Percentiles rank a stretch among this genome's conserved stretches.
phyloP scores from a whole-genome alignment of 2,113 vertebrate species.

The Tonatia bakeri region DNA sequence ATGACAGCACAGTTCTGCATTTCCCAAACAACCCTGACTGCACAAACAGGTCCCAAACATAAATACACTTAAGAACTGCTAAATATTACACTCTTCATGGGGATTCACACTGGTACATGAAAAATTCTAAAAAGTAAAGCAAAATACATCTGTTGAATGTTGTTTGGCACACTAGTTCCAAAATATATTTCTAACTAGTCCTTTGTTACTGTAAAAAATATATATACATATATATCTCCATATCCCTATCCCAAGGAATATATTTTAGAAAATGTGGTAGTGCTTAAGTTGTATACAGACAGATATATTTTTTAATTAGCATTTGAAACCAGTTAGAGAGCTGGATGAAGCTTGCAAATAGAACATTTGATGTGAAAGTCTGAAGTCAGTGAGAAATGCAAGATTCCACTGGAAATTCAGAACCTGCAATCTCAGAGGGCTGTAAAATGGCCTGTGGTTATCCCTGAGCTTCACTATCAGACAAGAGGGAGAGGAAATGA shows the following conservation, averaged over 20 bases:
- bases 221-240: neutral
- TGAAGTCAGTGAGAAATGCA: neutral
- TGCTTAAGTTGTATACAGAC: neutral
- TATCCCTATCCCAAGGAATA: neutral
- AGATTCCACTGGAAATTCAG: neutral
- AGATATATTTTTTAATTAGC: neutral
- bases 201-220: neutral
- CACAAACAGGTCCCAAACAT: neutral
- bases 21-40: neutral
- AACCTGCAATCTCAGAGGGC: neutral
- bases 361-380: neutral
- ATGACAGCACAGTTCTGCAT: neutral
- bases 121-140: neutral
- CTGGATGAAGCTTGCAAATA: neutral
- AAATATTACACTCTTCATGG: neutral
- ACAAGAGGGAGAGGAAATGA: neutral
- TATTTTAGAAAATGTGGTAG: neutral
- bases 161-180: neutral
- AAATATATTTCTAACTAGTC: neutral
- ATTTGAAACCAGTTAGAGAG: conserved; percentile 1
- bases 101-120: neutral
- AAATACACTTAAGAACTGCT: neutral
- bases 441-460: neutral
- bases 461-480: neutral
- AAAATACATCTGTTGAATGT: neutral